phyloP scores from a whole-genome alignment of 2,888 invertebrate genomes.

The Agonopterix alstromeriana region DNA sequence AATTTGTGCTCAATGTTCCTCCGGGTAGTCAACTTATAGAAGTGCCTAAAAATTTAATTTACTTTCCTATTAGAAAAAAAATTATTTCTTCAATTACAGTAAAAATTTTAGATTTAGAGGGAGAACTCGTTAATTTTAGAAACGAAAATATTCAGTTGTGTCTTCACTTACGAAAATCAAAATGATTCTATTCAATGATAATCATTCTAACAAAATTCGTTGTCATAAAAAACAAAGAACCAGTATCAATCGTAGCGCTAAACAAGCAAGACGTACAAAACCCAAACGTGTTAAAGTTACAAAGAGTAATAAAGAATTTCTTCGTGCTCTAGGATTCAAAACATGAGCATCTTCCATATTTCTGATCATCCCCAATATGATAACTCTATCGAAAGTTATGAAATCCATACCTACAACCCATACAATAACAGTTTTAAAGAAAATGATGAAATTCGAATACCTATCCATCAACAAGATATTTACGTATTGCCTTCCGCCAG shows the following conservation, averaged over 20 bases:
- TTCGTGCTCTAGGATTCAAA: conserved; percentile 10
- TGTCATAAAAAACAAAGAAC: no score
- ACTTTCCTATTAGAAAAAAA: conserved; percentile 11
- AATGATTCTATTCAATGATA: conserved; percentile 3
- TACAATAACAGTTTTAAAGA: conserved; percentile 8
- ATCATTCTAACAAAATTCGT: no score
- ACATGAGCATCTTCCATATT: conserved; percentile 10
- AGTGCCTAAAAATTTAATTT: conserved; percentile 9
- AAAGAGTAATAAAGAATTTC: conserved; percentile 6
- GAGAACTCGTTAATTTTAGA: conserved; percentile 5
- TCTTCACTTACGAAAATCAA: conserved; percentile 2
- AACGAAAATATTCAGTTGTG: no score
- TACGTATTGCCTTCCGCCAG: conserved; percentile 15
- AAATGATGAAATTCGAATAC: conserved; percentile 17
- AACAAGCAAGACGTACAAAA: no score
- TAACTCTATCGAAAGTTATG: conserved; percentile 14
- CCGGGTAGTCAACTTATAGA: conserved; percentile 5
- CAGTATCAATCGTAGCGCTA: no score
- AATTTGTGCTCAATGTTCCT: conserved; percentile 4
- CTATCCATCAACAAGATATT: conserved; percentile 15
- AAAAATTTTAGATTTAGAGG: conserved; percentile 8
- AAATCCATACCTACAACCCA: conserved; percentile 13
- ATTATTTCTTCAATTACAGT: conserved; percentile 6
- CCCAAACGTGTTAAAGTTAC: not conserved
- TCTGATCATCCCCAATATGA: conserved; percentile 6